Conservation (phyloP, 2,113 vertebrate genomes). For the Paracanthobrama guichenoti region DNA sequence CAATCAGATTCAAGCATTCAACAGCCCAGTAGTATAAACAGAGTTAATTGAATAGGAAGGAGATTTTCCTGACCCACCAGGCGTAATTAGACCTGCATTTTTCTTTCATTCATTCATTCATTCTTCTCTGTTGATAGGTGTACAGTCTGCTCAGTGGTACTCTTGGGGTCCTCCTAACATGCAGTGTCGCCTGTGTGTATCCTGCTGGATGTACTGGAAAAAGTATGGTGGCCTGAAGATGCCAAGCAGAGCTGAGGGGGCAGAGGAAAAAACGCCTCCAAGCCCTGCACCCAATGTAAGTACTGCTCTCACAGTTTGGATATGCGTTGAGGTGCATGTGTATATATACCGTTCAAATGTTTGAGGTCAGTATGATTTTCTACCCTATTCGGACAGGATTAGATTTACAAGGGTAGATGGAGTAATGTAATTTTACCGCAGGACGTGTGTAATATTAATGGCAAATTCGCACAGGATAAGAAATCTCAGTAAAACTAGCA, state of each 20-base stretch:
- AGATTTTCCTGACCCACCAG: neutral
- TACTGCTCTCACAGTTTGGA: neutral
- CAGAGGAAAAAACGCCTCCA: conserved; percentile 85
- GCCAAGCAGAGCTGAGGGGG: conserved; percentile 89
- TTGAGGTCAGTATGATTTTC: no score
- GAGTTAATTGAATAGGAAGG: neutral
- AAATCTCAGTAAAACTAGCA: no score
- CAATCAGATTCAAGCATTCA: no score
- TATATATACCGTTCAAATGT: no score
- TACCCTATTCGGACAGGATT: no score
- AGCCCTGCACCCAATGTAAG: conserved; percentile 83
- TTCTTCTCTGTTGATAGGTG: conserved; percentile 73
- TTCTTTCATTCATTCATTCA: neutral
- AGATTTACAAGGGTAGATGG: no score
- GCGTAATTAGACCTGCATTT: neutral
- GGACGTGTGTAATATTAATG: no score
- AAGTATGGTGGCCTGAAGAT: conserved; percentile 98
- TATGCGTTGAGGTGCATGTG: neutral
- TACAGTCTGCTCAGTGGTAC: conserved; percentile 96
- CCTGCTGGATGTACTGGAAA: conserved; percentile 99
- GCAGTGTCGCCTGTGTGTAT: conserved; percentile 94
- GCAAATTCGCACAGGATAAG: no score
- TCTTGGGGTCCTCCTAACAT: conserved; percentile 99
- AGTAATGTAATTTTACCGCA: no score
- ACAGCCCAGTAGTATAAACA: no score